These are phyloP conservation scores for Leptothorax acervorum DNA, from an alignment of 2,888 invertebrate genomes.

Conservation along the genomic window DNA sequence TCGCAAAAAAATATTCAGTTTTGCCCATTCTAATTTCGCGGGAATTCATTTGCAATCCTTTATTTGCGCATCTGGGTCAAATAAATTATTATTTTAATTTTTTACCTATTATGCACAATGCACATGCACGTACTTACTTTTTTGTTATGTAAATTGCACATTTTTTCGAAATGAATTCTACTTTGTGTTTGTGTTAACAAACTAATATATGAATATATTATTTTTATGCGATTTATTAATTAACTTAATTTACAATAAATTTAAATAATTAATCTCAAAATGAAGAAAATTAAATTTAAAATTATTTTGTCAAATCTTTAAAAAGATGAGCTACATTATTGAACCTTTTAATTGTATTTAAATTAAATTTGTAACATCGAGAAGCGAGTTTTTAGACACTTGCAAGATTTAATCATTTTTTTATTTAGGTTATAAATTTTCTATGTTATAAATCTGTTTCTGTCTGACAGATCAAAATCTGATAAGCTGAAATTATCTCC, in stretches of 20 bases:
- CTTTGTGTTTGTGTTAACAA: background rate
- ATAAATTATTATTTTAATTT: slow-evolving; percentile 38
- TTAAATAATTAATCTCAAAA: background rate
- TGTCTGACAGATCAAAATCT: slow-evolving; percentile 42
- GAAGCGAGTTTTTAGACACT: background rate
- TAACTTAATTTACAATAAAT: background rate
- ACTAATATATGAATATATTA: background rate
- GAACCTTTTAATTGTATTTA: background rate
- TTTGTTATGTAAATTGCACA: background rate
- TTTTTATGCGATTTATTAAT: background rate
- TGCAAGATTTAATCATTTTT: background rate
- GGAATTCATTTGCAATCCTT: slow-evolving; percentile 4
- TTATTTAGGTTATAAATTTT: background rate
- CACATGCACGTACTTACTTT: background rate
- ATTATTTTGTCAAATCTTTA: background rate
- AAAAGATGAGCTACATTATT: background rate
- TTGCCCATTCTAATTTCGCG: background rate
- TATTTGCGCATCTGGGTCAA: background rate
- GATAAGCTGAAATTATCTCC: slow-evolving; percentile 43
- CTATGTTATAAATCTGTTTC: slow-evolving; percentile 41
- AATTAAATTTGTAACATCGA: background rate
- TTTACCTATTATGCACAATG: background rate
- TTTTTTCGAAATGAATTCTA: background rate
- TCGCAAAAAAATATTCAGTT: background rate
- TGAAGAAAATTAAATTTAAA: background rate